Evolutionary conservation across 2,797 vertebrate species (phyloP), one percentile per base, ranked within the genome.

Genomic region (Pempheris klunzingeri): DNA sequence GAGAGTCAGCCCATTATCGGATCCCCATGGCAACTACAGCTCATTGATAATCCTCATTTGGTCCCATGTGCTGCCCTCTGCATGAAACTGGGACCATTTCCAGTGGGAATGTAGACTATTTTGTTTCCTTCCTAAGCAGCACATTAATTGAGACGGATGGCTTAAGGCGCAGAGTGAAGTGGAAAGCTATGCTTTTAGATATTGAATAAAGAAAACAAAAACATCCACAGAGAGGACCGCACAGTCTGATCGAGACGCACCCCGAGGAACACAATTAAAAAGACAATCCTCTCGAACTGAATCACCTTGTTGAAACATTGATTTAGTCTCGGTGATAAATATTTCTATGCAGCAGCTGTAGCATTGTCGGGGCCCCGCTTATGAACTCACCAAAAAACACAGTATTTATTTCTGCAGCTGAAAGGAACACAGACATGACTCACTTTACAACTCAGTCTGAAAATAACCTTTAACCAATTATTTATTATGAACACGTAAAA

Each of bases 11-110:
- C 38, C 30, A 32, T 58, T 38, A 26, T 67, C 3, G 13, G 26
- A 64, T 82, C 76, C 83, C 77, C 74, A 71, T 9, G 61, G 71
- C 39, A 73, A 60, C 81, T 76, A 87, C 81, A 78, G 81, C 77
- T 67, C 74, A 54, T 65, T 81, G 64, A 85, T 89, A 43, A 90
- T 66, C 57, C 76, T 47, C 0, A 15, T 68, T 26, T 60, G 26
- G 41, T 74, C 34, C 62, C 20, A 24, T 52, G 46, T 39, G 3
- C 62, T 76, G 67, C 62, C 72, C 75, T 74, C 30, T 44, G 17
- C 32, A 2, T 39, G 36, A 66, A 64, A 32, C 59, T 38, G 59
- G 82, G 69, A 71, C 3, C 8, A 17, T 53, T 72, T 87, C 83
- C 73, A 64, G 6, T 81, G 85, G 81, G 84, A 87, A 86, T 59